A percentile compares a stretch with the other conserved stretches of the same genome.
phyloP scores from a whole-genome alignment of 2,113 vertebrate species.

The Microcebus tavaratra region DNA sequence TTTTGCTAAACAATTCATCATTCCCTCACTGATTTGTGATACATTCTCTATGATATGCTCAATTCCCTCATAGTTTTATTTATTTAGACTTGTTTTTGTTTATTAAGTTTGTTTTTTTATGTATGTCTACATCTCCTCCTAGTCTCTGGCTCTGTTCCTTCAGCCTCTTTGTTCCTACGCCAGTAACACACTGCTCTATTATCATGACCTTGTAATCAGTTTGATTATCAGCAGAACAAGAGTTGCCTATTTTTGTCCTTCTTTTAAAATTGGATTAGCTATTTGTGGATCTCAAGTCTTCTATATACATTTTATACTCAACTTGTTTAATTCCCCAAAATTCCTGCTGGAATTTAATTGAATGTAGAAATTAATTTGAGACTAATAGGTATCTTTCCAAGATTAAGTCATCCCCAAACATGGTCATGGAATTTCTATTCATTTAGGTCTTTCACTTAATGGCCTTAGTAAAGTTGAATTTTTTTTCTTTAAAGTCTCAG shows the following conservation, averaged over 20 bases:
- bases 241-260: constrained; percentile 35
- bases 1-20: not conserved
- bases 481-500: not conserved
- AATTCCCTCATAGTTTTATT: not conserved
- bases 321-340: constrained; percentile 44
- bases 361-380: constrained; percentile 50
- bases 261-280: constrained; percentile 57
- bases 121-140: not conserved
- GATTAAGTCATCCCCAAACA: constrained; percentile 53
- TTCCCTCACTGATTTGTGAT: not conserved
- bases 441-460: not conserved
- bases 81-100: constrained; percentile 20
- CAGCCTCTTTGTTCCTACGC: not conserved
- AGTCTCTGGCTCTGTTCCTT: not conserved
- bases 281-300: constrained; percentile 46
- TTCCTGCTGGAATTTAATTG: constrained; percentile 48
- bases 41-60: not conserved
- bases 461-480: not conserved
- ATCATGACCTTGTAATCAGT: constrained; percentile 29
- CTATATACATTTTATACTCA: constrained; percentile 46
- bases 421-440: constrained; percentile 32
- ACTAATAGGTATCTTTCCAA: constrained; percentile 44
- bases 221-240: constrained; percentile 9
- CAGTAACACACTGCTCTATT: not conserved
- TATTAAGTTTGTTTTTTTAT: not conserved